These are phyloP conservation scores for Protonemura montana DNA, from an alignment of 2,888 invertebrate species.

Conservation along the genomic window DNA sequence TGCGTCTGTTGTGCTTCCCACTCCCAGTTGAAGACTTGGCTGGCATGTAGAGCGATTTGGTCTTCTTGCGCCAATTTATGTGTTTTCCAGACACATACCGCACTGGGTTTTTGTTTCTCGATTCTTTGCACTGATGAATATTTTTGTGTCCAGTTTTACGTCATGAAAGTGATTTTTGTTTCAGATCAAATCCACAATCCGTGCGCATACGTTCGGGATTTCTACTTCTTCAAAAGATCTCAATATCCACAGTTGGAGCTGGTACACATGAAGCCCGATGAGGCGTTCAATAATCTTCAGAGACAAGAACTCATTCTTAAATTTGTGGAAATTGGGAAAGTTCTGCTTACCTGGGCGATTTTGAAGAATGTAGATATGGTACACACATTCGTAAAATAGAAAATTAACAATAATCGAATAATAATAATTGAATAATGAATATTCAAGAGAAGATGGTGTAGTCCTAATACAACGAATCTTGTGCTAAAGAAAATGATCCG, in stretches of 20 bases:
- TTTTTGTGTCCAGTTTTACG: no score
- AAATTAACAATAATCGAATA: no score
- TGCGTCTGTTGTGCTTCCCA: no score
- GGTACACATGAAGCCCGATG: constrained; percentile 90
- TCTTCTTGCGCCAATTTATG: background rate
- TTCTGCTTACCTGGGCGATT: constrained; percentile 89
- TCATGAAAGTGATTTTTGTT: constrained; percentile 50
- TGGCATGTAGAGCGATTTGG: no score
- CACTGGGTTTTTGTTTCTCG: no score
- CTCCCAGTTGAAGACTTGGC: no score
- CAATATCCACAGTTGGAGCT: constrained; percentile 97
- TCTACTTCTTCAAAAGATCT: constrained; percentile 94
- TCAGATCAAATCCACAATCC: constrained; percentile 96
- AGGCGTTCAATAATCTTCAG: constrained; percentile 89
- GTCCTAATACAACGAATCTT: no score
- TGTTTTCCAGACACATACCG: no score
- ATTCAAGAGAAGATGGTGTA: constrained; percentile 35
- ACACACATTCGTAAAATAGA: constrained; percentile 50
- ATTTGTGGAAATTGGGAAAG: constrained; percentile 97
- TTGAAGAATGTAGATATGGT: constrained; percentile 92
- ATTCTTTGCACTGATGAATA: no score
- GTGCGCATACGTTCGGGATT: constrained; percentile 92
- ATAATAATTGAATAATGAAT: background rate
- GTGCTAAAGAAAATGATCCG: no score
- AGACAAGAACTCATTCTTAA: constrained; percentile 90